Percentiles rank a stretch among this genome's conserved stretches.
phyloP scores from a whole-genome alignment of 1,140 invertebrate species.

The Sminthurides bifidus region DNA sequence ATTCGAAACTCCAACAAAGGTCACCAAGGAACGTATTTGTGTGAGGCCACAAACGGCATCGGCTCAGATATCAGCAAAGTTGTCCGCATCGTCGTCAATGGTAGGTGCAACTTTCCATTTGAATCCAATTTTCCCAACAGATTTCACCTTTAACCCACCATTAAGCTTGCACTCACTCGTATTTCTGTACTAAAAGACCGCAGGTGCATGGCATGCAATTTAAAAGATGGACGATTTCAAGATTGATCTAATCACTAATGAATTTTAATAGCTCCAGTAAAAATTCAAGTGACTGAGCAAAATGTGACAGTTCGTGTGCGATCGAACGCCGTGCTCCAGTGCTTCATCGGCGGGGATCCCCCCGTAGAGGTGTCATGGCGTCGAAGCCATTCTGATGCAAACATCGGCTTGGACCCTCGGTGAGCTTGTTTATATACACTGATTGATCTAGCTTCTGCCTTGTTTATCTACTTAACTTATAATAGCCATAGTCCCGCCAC shows the following conservation, averaged over 20 bases:
- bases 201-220: no score
- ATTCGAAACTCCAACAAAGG: constrained; percentile 38
- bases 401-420: constrained; percentile 18
- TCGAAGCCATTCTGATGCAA: constrained; percentile 20
- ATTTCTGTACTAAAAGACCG: no score
- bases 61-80: constrained; percentile 45
- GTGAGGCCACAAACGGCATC: constrained; percentile 45
- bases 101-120: no score
- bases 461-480: no score
- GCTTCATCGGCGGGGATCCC: constrained; percentile 41
- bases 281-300: constrained; percentile 33
- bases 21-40: constrained; percentile 45
- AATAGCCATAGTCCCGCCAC: no score
- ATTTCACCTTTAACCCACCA: neutral
- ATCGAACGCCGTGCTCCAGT: constrained; percentile 39
- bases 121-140: no score
- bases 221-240: no score
- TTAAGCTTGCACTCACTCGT: no score
- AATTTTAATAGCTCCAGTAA: constrained; percentile 36
- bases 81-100: constrained; percentile 43
- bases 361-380: constrained; percentile 41
- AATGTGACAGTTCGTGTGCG: constrained; percentile 35
- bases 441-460: no score
- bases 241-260: no score
- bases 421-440: constrained; percentile 6